Percentiles rank a stretch among this genome's conserved stretches.
Evolutionary conservation across 1,140 invertebrate genomes (phyloP).

Genomic region (Ostrea edulis): DNA sequence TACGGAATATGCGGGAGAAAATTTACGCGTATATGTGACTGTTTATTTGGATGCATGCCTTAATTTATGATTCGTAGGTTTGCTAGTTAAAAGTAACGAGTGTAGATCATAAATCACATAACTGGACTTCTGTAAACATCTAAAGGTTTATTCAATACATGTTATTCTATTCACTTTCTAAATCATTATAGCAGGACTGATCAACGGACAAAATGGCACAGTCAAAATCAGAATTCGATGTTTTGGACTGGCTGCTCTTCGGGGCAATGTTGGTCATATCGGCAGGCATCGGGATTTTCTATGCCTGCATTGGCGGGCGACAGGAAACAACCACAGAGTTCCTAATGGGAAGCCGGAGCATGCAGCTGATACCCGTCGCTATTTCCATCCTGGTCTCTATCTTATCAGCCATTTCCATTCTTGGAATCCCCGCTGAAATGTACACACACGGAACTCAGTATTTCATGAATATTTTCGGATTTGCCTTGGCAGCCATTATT

Average conservation of each 20-base stretch:
- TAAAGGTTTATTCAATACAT: too few relatives aligned
- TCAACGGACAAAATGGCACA: slow-evolving; percentile 35
- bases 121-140: too few relatives aligned
- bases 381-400: slow-evolving; percentile 78
- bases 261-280: slow-evolving; percentile 67
- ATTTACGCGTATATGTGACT: too few relatives aligned
- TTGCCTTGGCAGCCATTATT: slow-evolving; percentile 61
- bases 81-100: too few relatives aligned
- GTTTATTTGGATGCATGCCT: too few relatives aligned
- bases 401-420: slow-evolving; percentile 79
- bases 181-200: not conserved
- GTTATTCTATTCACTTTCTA: not conserved
- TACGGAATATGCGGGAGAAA: too few relatives aligned
- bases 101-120: too few relatives aligned
- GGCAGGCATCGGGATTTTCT: slow-evolving; percentile 88
- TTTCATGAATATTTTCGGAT: slow-evolving; percentile 66
- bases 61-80: too few relatives aligned
- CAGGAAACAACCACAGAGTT: slow-evolving; percentile 91
- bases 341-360: slow-evolving; percentile 87
- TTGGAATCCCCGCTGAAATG: slow-evolving; percentile 77
- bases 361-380: slow-evolving; percentile 83
- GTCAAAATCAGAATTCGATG: slow-evolving; percentile 58
- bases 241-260: slow-evolving; percentile 70
- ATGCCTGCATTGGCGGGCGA: slow-evolving; percentile 88
- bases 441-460: slow-evolving; percentile 73